phyloP scores from a whole-genome alignment of 2,888 invertebrate species.

The Spialia ferax region DNA sequence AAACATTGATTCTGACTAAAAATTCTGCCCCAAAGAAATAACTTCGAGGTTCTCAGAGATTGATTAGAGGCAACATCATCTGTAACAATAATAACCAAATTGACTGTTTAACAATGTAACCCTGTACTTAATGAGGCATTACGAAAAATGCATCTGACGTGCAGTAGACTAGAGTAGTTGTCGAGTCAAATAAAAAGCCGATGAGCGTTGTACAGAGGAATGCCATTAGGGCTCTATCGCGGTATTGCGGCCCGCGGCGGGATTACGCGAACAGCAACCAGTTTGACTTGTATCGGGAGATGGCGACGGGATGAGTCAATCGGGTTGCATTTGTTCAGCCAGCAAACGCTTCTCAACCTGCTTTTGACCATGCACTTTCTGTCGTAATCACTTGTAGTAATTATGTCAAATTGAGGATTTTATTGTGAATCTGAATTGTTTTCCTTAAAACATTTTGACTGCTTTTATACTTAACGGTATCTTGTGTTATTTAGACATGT shows the following conservation, averaged over 20 bases:
- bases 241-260: slow-evolving; percentile 37
- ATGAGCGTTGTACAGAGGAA: slow-evolving; percentile 22
- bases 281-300: slow-evolving; percentile 38
- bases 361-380: neutral
- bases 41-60: too few relatives aligned
- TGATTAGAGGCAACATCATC: too few relatives aligned
- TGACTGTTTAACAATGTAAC: too few relatives aligned
- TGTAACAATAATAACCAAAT: too few relatives aligned
- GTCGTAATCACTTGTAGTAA: neutral
- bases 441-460: too few relatives aligned
- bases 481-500: too few relatives aligned
- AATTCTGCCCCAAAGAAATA: too few relatives aligned
- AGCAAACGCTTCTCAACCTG: slow-evolving; percentile 17
- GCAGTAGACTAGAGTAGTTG: neutral
- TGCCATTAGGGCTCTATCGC: slow-evolving; percentile 33
- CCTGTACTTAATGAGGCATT: neutral
- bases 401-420: too few relatives aligned
- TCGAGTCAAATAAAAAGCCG: slow-evolving; percentile 24
- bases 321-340: slow-evolving; percentile 33
- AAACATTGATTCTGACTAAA: too few relatives aligned
- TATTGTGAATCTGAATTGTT: too few relatives aligned
- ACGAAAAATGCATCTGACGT: neutral
- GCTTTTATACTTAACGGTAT: too few relatives aligned
- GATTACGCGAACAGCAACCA: slow-evolving; percentile 40
- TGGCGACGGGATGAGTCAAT: slow-evolving; percentile 40